phyloP scores from a whole-genome alignment of 1,140 invertebrate genomes.

The Drosophila obscura region DNA sequence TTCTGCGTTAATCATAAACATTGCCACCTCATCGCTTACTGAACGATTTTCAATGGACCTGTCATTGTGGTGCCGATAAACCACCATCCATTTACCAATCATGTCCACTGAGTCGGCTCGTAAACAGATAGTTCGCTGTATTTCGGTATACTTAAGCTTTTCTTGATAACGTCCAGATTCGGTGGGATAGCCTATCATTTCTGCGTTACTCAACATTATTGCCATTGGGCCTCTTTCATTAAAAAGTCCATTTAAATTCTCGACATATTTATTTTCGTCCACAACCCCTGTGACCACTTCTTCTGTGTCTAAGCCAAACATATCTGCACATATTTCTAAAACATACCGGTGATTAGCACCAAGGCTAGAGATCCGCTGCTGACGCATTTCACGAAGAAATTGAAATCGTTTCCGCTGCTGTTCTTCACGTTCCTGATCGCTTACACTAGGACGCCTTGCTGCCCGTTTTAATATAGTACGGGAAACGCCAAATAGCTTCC shows the following conservation, averaged over 20 bases:
- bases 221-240: slow-evolving; percentile 84
- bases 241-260: slow-evolving; percentile 86
- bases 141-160: slow-evolving; percentile 70
- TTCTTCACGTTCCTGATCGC: slow-evolving; percentile 66
- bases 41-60: slow-evolving; percentile 85
- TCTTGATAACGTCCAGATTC: slow-evolving; percentile 85
- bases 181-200: slow-evolving; percentile 80
- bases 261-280: slow-evolving; percentile 86
- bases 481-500: slow-evolving; percentile 66
- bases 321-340: slow-evolving; percentile 86
- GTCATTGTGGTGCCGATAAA: slow-evolving; percentile 85
- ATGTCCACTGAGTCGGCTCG: slow-evolving; percentile 84
- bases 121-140: slow-evolving; percentile 85
- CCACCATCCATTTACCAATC: slow-evolving; percentile 85
- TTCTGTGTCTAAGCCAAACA: slow-evolving; percentile 85
- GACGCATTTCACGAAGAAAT: slow-evolving; percentile 54
- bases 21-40: slow-evolving; percentile 84
- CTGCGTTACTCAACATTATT: slow-evolving; percentile 85
- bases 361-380: slow-evolving; percentile 60
- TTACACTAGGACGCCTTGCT: slow-evolving; percentile 54
- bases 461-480: slow-evolving; percentile 61
- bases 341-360: slow-evolving; percentile 86
- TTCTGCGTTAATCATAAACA: slow-evolving; percentile 83
- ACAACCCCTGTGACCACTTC: slow-evolving; percentile 87
- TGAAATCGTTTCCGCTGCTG: slow-evolving; percentile 52